Base-by-base conservation (phyloP, 1,140 invertebrate genomes). In the Cylas formicarius region DNA sequence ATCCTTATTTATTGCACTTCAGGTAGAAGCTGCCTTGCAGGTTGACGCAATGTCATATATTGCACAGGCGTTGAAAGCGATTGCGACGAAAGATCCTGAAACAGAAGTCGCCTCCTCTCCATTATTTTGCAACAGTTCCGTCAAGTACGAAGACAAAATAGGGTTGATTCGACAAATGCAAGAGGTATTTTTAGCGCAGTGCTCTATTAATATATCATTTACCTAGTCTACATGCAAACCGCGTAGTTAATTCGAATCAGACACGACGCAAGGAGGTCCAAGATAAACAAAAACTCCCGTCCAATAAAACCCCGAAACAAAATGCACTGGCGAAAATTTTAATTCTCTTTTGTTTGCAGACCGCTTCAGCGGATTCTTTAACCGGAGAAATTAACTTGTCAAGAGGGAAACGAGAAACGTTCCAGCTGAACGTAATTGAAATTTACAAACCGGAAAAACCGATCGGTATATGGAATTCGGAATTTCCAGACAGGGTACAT, bases 11-110 rank as follows among this genome's bases (percentile, higher is more conserved):
- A n/a, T n/a, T 33, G n/a, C 19, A 41, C 64, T 69, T 8, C 58
- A 84, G 78, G 75, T 83, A 3, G 76, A 84, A 54, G 76, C 78
- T 31, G 81, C 82, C 8, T 56, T 90, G 8, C 71, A 86, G 23
- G 82, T 84, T 55, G 87, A 90, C 63, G 82, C 84, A 0, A 80
- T 87, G 1, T 67, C 72, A 29, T 60, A 86, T 8, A 79, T 87
- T 37, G 72, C 77, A 1, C 71, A 72, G 37, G 76, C 80, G 0
- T 54, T 89, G n/a, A 66, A 74, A 1, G 71, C 66, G 11, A 48
- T 67, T 36, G 43, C 42, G 14, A 45, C 51, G 62, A 6, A 59
- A 62, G 20, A 39, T 47, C 6, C 52, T 64, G 27, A 44, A 27
- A 35, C 19, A 6, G 32, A 42, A 28, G 45, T 52, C 14, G 52